These are phyloP conservation scores for Drosophila elegans DNA, from an alignment of 1,140 invertebrate species.

Conservation along the genomic window DNA sequence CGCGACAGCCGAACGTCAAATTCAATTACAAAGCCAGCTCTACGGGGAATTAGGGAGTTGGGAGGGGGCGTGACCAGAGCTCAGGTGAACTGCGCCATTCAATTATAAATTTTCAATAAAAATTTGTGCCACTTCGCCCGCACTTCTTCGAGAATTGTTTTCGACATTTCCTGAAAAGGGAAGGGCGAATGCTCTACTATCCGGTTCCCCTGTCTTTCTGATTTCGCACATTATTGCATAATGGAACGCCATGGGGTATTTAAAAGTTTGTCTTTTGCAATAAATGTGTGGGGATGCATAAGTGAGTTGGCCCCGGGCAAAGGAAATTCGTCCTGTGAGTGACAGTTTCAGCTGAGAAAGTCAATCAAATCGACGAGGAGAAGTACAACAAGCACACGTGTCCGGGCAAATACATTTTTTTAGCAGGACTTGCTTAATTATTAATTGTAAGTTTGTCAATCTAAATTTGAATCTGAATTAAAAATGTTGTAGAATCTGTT, in stretches of 20 bases:
- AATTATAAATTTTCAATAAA: constrained; percentile 83
- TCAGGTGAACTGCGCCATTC: constrained; percentile 79
- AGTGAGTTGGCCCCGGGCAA: constrained; percentile 1
- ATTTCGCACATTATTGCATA: constrained; percentile 30
- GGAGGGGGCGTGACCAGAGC: constrained; percentile 31
- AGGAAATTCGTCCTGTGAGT: constrained; percentile 46
- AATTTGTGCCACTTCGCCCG: constrained; percentile 52
- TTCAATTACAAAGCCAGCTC: constrained; percentile 62
- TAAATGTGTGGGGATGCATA: neutral
- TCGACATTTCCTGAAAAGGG: constrained; percentile 53
- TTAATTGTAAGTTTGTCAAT: no score
- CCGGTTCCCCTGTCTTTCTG: neutral
- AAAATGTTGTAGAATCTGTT: no score
- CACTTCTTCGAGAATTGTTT: constrained; percentile 68
- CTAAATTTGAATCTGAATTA: no score
- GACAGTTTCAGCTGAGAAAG: constrained; percentile 58
- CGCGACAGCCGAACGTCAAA: constrained; percentile 68
- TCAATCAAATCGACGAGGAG: constrained; percentile 44
- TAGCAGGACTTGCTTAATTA: no score
- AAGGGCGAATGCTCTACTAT: neutral
- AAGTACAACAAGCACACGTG: neutral
- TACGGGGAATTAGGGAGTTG: constrained; percentile 1
- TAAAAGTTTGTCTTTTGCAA: constrained; percentile 22
- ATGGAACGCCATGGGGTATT: constrained; percentile 26
- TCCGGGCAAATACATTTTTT: no score